Evolutionary conservation across 2,888 invertebrate species (phyloP).

Genomic region (Meteorus colon): DNA sequence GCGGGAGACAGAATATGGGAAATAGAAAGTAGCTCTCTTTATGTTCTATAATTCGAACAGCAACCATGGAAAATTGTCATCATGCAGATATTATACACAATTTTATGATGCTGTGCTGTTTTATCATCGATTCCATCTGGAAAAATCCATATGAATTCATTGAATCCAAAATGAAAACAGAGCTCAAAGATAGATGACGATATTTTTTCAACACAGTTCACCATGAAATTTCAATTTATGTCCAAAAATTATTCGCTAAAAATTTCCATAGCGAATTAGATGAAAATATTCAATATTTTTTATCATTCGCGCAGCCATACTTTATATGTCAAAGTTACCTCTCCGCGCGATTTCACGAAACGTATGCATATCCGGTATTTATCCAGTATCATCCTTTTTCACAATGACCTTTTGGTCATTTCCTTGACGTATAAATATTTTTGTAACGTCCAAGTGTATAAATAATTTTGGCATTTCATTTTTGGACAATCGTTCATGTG

Average conservation of each 20-base stretch:
- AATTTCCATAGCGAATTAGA: neutral
- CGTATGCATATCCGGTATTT: slow-evolving; percentile 30
- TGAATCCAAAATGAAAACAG: neutral
- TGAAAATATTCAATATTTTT: neutral
- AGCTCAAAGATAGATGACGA: neutral
- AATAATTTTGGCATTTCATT: neutral
- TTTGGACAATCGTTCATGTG: neutral
- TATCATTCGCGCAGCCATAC: slow-evolving; percentile 6
- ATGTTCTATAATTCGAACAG: no score
- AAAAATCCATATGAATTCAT: neutral
- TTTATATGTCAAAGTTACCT: neutral
- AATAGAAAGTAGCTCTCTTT: no score
- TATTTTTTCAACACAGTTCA: neutral
- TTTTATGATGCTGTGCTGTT: neutral
- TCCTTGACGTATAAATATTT: slow-evolving; percentile 24
- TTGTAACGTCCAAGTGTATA: neutral
- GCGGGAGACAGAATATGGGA: no score
- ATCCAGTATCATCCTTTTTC: slow-evolving; percentile 6
- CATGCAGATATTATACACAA: neutral
- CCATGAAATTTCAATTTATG: slow-evolving; percentile 9
- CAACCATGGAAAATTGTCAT: no score
- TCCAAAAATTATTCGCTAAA: neutral
- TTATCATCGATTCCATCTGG: neutral
- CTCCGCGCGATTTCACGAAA: neutral
- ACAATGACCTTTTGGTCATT: slow-evolving; percentile 30